Percentiles rank a stretch among this genome's conserved stretches.
Conservation (phyloP, 2,888 invertebrate genomes). For the Argyra leucocephala region DNA sequence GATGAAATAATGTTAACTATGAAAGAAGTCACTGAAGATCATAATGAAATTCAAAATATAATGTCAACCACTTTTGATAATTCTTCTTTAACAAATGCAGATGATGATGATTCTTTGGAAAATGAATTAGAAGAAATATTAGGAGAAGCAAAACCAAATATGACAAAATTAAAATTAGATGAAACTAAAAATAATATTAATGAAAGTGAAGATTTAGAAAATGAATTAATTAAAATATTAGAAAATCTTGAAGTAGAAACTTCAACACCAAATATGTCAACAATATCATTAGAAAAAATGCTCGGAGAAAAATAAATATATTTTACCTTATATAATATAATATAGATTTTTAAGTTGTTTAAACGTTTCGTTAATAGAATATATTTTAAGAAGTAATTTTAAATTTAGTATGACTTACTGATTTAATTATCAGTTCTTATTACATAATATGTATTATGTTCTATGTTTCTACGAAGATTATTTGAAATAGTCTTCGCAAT, state of each 20-base stretch:
- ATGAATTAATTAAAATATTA: neutral
- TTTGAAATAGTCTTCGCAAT: too few relatives aligned
- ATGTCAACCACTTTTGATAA: conserved; percentile 32
- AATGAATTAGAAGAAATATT: neutral
- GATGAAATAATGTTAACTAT: conserved; percentile 64
- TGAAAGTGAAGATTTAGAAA: neutral
- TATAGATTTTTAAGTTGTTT: too few relatives aligned
- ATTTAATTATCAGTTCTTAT: too few relatives aligned
- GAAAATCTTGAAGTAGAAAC: neutral
- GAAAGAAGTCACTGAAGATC: conserved; percentile 51
- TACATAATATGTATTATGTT: too few relatives aligned
- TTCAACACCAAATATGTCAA: neutral
- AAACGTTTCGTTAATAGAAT: too few relatives aligned
- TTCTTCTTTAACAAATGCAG: neutral
- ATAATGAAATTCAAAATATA: conserved; percentile 50
- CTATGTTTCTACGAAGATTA: too few relatives aligned
- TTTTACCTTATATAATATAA: too few relatives aligned
- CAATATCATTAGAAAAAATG: neutral
- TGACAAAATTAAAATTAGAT: neutral
- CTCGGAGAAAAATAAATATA: neutral
- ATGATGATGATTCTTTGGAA: neutral
- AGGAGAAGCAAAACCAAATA: neutral
- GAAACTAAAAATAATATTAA: neutral
- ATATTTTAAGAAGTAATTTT: too few relatives aligned
- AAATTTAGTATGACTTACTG: too few relatives aligned